Base-by-base conservation (phyloP, 2,888 invertebrate species). In the Scaptomyza polygonia region DNA sequence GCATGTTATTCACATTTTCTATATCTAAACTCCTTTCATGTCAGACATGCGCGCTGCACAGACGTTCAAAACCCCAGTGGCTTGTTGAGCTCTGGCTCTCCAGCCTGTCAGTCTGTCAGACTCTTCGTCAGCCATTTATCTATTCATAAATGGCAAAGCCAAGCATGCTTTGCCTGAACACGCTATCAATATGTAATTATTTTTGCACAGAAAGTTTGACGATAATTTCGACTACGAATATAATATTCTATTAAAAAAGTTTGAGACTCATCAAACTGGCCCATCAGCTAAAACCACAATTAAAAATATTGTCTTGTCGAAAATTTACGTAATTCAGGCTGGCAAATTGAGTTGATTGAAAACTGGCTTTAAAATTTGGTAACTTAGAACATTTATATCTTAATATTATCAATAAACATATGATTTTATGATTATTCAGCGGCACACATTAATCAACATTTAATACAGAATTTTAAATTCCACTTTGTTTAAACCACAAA, bases 121-220 rank as follows among this genome's bases (percentile, higher is more conserved):
- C 39, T 39, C 16, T 29, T 27, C 9, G 54, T 48, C 69, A 30
- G 51, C 21, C 32, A 61, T 79, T 61, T 82, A 79, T 79, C 69
- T 79, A 78, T 78, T 85, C 85, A 85, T 79, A 79, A 86, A 55
- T 49, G 66, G 51, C 16, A 58, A 70, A 68, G 71, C 68, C 67
- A 67, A 70, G 30, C 65, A 44, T 63, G 69, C 39, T 45, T 65
- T 27, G 65, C 57, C 53, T 64, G 65, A 43, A 52, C 63, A 66
- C 47, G 67, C 80, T 76, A 82, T 87, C 86, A 87, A 87, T 87
- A 79, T 74, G 73, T 74, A 79, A 87, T 85, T 85, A 82, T 77
- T 61, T 68, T 65, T 48, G 49, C 59, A 74, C 52, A 65, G 61
- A 67, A 59, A 45, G 53, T 43, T 62, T 44, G 48, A 42, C 47